A percentile compares a stretch with the other conserved stretches of the same genome.
Conservation (phyloP, 1,140 invertebrate species). For the Musca domestica region DNA sequence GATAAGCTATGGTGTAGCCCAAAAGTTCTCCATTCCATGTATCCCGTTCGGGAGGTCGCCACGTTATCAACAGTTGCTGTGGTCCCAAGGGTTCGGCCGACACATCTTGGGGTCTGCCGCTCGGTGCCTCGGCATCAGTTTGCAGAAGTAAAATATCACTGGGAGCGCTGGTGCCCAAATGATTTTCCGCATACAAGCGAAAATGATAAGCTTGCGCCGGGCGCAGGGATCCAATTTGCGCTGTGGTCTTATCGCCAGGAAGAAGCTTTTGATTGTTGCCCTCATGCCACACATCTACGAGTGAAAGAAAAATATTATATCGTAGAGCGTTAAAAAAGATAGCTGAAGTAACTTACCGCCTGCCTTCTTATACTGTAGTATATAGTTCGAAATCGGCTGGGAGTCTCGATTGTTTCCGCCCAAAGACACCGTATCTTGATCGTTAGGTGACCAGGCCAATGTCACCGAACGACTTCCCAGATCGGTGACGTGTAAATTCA, state of each 20-base stretch:
- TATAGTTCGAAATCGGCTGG: conserved; percentile 61
- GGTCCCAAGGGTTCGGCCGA: conserved; percentile 72
- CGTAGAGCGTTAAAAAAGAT: background rate
- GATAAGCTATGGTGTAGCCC: conserved; percentile 70
- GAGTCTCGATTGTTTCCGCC: conserved; percentile 52
- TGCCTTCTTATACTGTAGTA: conserved; percentile 63
- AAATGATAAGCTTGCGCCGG: conserved; percentile 68
- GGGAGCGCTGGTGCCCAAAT: conserved; percentile 63
- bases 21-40: conserved; percentile 78
- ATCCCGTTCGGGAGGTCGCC: conserved; percentile 73
- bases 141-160: conserved; percentile 63
- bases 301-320: background rate
- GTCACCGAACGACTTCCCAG: conserved; percentile 60
- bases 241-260: conserved; percentile 59
- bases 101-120: conserved; percentile 72
- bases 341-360: conserved; percentile 55
- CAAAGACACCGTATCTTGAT: conserved; percentile 36
- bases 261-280: conserved; percentile 57
- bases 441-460: conserved; percentile 59
- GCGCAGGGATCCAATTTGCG: conserved; percentile 60
- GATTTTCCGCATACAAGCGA: conserved; percentile 66
- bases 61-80: conserved; percentile 74
- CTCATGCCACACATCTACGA: conserved; percentile 59
- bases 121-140: conserved; percentile 67
- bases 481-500: conserved; percentile 61